These are phyloP conservation scores for Morpho achilles DNA, from an alignment of 2,888 invertebrate species.

Conservation along the genomic window DNA sequence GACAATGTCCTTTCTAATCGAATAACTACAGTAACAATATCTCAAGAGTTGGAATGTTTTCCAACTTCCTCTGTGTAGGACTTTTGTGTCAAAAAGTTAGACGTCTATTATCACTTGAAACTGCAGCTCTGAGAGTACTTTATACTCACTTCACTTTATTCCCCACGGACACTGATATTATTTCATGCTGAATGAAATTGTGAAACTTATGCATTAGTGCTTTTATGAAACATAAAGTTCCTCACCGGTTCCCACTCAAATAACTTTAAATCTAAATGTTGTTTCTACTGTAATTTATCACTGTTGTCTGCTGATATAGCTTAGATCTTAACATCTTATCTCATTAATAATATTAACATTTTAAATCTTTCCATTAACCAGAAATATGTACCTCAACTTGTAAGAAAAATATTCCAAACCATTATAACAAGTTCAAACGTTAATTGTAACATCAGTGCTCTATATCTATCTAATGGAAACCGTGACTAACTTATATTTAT, in stretches of 20 bases:
- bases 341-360: too few relatives aligned
- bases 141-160: background rate
- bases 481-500: too few relatives aligned
- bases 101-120: constrained; percentile 9
- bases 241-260: background rate
- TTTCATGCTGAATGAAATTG: constrained; percentile 2
- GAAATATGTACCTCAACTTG: too few relatives aligned
- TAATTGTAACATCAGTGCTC: too few relatives aligned
- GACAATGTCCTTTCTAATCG: constrained; percentile 11
- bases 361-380: too few relatives aligned
- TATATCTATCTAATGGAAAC: too few relatives aligned
- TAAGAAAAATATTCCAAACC: too few relatives aligned
- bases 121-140: constrained; percentile 8
- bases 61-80: constrained; percentile 8
- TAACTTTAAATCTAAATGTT: too few relatives aligned
- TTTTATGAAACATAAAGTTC: background rate
- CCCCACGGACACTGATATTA: constrained; percentile 6
- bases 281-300: too few relatives aligned
- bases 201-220: background rate
- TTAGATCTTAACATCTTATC: too few relatives aligned
- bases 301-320: too few relatives aligned
- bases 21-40: constrained; percentile 6
- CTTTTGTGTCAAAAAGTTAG: constrained; percentile 14
- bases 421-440: too few relatives aligned
- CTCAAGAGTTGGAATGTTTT: constrained; percentile 7